Evolutionary conservation across 2,113 vertebrate species (phyloP), one percentile per base, ranked within the genome.

Genomic region (Rhea pennata): DNA sequence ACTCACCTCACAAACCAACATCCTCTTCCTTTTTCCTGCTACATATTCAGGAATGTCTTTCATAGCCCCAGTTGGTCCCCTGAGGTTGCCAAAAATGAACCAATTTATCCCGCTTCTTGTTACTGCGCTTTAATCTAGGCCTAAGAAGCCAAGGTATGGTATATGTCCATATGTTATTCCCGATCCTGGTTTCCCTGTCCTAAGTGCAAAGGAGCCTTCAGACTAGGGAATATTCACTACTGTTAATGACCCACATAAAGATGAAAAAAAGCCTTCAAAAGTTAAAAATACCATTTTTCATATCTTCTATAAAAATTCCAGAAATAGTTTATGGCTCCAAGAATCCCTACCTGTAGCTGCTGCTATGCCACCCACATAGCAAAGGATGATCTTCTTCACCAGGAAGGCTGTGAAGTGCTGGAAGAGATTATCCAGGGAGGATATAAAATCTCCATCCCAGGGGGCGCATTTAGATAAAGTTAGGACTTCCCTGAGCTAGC

Each of bases 341-440:
- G 70, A 56, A 15, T 1, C 1, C 6, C 27, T 56, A 2, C 26
- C 7, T 87, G n/a, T 42, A 64, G 2, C 15, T 61, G 7, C 1
- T 73, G 21, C 8, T 10, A 21, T 48, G 65, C 21, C 21, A 11
- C 66, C 15, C n/a, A 1, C 36, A 22, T 36, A n/a, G 54, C 5
- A 76, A 67, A 77, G 56, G 1, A 1, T 31, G 11, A 5, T 42
- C 2, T 48, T 89, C 54, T 46, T 74, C 36, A 67, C 44, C 24
- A 58, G 6, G 22, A 91, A 56, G 9, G 61, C 5, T 4, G 5
- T 50, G 21, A 7, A 84, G 5, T 19, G 26, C 29, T 40, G 36
- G 33, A 75, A 59, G 3, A 64, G 3, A 3, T 85, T 53, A 71
- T 42, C 22, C 11, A 48, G 50, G 51, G 7, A 13, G 4, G 4